A percentile compares a stretch with the other conserved stretches of the same genome.
phyloP scores from a whole-genome alignment of 2,113 vertebrate species.

The Lagopus leucura region DNA sequence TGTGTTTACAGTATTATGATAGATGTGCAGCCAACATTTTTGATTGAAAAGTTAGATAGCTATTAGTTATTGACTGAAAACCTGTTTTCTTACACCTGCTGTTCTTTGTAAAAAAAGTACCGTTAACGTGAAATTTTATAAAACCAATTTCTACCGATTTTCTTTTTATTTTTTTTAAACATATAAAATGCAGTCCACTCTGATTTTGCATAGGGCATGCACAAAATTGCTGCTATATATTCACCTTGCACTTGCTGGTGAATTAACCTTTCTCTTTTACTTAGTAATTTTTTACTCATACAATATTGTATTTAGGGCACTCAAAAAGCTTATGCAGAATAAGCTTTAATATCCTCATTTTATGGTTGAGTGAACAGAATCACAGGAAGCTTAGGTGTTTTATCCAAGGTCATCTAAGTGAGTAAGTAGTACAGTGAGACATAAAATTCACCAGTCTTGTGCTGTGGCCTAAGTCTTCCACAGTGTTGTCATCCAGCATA shows the following conservation, averaged over 20 bases:
- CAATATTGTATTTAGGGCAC: neutral
- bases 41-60: neutral
- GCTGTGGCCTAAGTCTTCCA: neutral
- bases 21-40: neutral
- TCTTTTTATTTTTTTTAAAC: neutral
- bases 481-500: neutral
- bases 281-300: neutral
- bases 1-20: neutral
- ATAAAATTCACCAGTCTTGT: neutral
- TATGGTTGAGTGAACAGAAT: conserved; percentile 4
- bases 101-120: neutral
- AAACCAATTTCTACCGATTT: neutral
- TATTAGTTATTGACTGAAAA: neutral
- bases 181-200: neutral
- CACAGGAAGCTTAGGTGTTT: neutral
- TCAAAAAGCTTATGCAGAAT: neutral
- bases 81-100: neutral
- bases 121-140: neutral
- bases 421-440: neutral
- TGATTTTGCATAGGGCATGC: neutral
- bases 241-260: neutral
- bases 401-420: neutral
- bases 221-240: neutral
- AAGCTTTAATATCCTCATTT: conserved; percentile 43
- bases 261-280: neutral